Evolutionary conservation across 2,797 vertebrate species (phyloP), one percentile per base, ranked within the genome.

Genomic region (Gadopsis bispinosus): DNA sequence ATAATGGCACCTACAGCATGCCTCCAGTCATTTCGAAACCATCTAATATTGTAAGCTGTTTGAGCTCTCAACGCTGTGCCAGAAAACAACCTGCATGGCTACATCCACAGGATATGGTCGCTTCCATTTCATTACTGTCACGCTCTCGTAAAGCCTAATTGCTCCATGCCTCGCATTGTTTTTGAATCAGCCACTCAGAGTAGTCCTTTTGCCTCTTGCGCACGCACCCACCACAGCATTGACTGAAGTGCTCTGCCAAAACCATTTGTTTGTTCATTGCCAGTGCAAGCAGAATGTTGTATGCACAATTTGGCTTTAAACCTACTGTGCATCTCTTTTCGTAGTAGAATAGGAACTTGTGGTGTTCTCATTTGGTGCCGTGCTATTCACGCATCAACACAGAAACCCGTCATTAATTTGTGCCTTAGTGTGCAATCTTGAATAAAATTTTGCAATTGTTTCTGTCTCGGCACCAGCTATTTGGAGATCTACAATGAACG

Each of bases 401-500:
- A 69, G 41, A 75, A 69, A 71, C 22, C 22, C n/a, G 50, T 76
- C 17, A 76, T 72, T 67, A 54, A 50, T 75, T 72, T 71, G 45
- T 71, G 41, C 19, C 8, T 73, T 69, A 64, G 37, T 79, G 31
- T 61, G 43, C 51, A 51, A 50, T 65, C 13, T 74, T 22, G 26
- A 26, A 51, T 74, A n/a, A n/a, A 6, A 59, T 76, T 79, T 80
- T 67, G 6, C 17, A 51, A 83, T 60, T 67, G 17, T 74, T 62
- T 79, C 16, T 81, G 12, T 73, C 29, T 76, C 70, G 61, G 37
- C 59, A 68, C 48, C 89, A 99, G 97, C 90, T 99, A 97, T 83
- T 91, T 99, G 88, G 98, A 99, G 93, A 98, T 99, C 91, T 99
- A 98, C 83, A 99, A 99, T 16, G 98, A 99, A 79, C 95, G 92